phyloP scores from a whole-genome alignment of 2,797 vertebrate species.

The Anguilla obscura region DNA sequence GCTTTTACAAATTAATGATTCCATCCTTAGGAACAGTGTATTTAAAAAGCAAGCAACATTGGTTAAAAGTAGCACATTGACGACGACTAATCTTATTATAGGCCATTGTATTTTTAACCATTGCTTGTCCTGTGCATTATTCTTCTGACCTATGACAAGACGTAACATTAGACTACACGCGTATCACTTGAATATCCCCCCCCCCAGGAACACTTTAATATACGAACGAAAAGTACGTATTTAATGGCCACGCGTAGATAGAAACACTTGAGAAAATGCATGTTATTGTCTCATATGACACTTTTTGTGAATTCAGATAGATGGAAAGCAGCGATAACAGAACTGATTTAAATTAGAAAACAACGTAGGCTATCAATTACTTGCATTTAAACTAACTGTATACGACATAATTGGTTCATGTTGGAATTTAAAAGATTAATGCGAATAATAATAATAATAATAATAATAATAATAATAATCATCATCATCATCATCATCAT shows the following conservation, averaged over 20 bases:
- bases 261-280: background rate
- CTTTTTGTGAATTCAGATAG: background rate
- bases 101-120: constrained; percentile 1
- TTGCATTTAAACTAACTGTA: background rate
- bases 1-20: constrained; percentile 7
- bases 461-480: background rate
- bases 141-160: background rate
- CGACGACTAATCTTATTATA: background rate
- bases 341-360: background rate
- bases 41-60: background rate
- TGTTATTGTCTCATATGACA: background rate
- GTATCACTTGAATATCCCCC: background rate
- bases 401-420: background rate
- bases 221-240: background rate
- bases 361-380: background rate
- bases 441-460: background rate
- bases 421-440: background rate
- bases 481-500: background rate
- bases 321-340: background rate
- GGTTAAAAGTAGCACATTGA: background rate
- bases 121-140: background rate
- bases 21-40: background rate
- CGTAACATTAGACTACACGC: background rate
- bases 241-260: background rate
- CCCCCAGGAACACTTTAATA: constrained; percentile 1